Base-by-base conservation (phyloP, 2,888 invertebrate species). In the Anticlea derivata region DNA sequence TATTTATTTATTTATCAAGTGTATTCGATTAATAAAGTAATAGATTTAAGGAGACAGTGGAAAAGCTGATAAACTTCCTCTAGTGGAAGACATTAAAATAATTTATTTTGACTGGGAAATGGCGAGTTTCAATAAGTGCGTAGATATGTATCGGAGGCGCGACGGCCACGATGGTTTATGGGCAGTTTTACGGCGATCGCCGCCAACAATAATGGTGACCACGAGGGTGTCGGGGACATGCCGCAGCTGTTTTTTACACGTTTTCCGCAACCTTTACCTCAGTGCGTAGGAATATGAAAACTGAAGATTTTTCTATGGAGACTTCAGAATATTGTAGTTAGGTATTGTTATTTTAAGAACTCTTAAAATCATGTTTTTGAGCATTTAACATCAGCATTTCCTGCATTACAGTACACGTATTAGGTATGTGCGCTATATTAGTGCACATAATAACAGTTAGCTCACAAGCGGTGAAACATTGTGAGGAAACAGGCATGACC, bases 221-320 rank as follows among this genome's bases (percentile, higher is more conserved):
- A 76, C 79, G 75, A 79, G 86, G 85, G 88, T 79, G 86, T 73
- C 76, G 76, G 66, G 67, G 71, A 70, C 65, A 69, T 61, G 78
- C 75, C 87, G 87, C 92, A 93, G 92, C 92, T 93, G 93, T 91
- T 93, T 93, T 93, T 93, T 93, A 90, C 89, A 88, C 81, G 80
- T 75, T 80, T 74, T 73, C 73, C 77, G 76, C 78, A 78, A 78
- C 76, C 72, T 82, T 77, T 76, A 83, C 82, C 79, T 80, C 68
- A 66, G 61, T 65, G 65, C 65, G 66, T 58, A 67, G 58, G 70
- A 71, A 68, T 63, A 37, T 57, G 60, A 74, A 75, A 68, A 40
- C 56, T 39, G 71, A 60, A 62, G 41, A 29, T 44, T 60, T 55
- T 37, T 38, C 29, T 45, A 55, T 17, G 10, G 27, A 55, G 37